Evolutionary conservation across 2,888 invertebrate species (phyloP).

Genomic region (Pristionchus mayeri): DNA sequence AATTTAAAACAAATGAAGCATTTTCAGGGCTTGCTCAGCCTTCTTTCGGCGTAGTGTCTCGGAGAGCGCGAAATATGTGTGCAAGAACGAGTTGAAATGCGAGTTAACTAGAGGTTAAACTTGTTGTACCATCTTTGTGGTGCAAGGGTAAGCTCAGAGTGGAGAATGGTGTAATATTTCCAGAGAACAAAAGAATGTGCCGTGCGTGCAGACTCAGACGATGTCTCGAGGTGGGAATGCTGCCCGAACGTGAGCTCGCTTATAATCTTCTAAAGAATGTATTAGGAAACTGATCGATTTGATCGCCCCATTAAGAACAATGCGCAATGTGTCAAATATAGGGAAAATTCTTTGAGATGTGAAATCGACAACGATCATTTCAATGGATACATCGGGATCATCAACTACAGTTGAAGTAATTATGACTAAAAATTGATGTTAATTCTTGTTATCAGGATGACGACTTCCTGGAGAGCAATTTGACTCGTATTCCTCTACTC

Average conservation of each 20-base stretch:
- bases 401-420: not conserved
- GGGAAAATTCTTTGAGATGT: too few species aligned
- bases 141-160: too few species aligned
- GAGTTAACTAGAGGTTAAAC: not conserved
- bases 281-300: not conserved
- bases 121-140: not conserved
- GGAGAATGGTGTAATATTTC: not conserved
- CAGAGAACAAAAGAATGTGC: not conserved
- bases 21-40: not conserved
- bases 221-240: constrained; percentile 5
- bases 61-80: not conserved
- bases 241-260: not conserved
- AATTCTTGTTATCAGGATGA: not conserved
- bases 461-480: not conserved
- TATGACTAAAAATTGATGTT: not conserved
- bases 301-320: too few species aligned
- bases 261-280: too few species aligned
- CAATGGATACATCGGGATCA: not conserved
- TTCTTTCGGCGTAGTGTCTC: not conserved
- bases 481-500: not conserved
- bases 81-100: not conserved
- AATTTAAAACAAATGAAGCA: not conserved
- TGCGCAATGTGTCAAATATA: too few species aligned
- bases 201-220: not conserved
- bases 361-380: not conserved